phyloP scores from a whole-genome alignment of 1,140 invertebrate species.

The Ceratina japonica region DNA sequence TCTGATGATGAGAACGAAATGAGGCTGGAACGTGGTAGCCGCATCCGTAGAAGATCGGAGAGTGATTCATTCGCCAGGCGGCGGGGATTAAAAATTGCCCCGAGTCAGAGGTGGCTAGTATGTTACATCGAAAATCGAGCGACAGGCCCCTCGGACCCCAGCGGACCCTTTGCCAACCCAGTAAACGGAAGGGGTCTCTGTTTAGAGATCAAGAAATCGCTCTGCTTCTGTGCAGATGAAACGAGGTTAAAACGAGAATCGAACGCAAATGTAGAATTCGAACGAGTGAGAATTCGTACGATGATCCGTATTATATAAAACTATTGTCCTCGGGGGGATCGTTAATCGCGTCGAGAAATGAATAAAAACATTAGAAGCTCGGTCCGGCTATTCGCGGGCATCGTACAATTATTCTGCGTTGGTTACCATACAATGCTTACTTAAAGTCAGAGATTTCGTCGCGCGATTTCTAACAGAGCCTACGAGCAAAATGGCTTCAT shows the following conservation, averaged over 20 bases:
- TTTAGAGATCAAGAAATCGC: background rate
- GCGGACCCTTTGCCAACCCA: background rate
- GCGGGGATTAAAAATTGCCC: slow-evolving; percentile 48
- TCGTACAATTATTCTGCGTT: slow-evolving; percentile 52
- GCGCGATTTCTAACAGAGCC: slow-evolving; percentile 49
- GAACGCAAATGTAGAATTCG: no score
- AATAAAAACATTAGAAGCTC: slow-evolving; percentile 36
- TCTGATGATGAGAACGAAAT: slow-evolving; percentile 71
- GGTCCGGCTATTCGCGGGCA: slow-evolving; percentile 9
- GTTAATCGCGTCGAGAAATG: slow-evolving; percentile 10
- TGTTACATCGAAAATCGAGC: slow-evolving; percentile 47
- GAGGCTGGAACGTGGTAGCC: slow-evolving; percentile 48
- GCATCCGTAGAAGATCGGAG: slow-evolving; percentile 44
- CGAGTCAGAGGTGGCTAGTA: slow-evolving; percentile 37
- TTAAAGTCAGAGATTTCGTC: slow-evolving; percentile 56
- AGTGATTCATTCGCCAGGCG: slow-evolving; percentile 46
- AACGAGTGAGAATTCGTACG: no score
- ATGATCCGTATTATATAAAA: background rate
- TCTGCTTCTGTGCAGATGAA: no score
- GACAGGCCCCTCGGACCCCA: slow-evolving; percentile 6
- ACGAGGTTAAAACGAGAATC: no score
- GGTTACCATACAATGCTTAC: slow-evolving; percentile 63
- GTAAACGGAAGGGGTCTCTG: background rate
- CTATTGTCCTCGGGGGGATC: background rate
- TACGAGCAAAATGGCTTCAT: slow-evolving; percentile 59